These are phyloP conservation scores for Mimas tiliae DNA, from an alignment of 2,888 invertebrate genomes.

Conservation along the genomic window DNA sequence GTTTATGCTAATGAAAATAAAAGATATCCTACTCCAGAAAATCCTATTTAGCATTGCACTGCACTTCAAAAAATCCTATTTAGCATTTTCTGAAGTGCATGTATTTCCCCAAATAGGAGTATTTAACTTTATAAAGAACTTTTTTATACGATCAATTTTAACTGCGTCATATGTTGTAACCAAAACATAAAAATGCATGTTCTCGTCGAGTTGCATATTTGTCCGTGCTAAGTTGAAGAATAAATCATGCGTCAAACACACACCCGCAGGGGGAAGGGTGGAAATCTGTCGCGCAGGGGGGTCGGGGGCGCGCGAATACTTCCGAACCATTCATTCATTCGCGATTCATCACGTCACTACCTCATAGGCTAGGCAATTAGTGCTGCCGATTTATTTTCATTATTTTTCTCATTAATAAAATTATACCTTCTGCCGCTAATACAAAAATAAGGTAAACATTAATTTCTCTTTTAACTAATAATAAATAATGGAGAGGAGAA, in stretches of 20 bases:
- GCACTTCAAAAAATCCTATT: no score
- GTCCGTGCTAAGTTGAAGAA: slow-evolving; percentile 49
- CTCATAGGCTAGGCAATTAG: slow-evolving; percentile 63
- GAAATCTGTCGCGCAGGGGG: slow-evolving; percentile 59
- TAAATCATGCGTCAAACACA: slow-evolving; percentile 73
- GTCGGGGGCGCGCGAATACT: slow-evolving; percentile 37
- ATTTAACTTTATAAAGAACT: no score
- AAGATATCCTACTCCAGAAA: no score
- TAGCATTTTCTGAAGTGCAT: no score
- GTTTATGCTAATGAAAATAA: no score
- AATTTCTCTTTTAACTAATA: slow-evolving; percentile 26
- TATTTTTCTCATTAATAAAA: slow-evolving; percentile 44
- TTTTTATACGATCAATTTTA: not conserved
- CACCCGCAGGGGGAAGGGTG: slow-evolving; percentile 62
- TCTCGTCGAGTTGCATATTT: slow-evolving; percentile 49
- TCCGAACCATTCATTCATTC: slow-evolving; percentile 61
- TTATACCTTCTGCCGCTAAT: slow-evolving; percentile 20
- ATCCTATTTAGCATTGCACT: no score
- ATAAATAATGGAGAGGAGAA: slow-evolving; percentile 24
- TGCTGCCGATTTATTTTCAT: slow-evolving; percentile 58
- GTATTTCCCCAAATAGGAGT: no score
- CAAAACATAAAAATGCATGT: slow-evolving; percentile 42
- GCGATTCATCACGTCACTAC: slow-evolving; percentile 61
- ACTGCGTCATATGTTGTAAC: not conserved
- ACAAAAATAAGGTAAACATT: slow-evolving; percentile 28